phyloP scores from a whole-genome alignment of 2,797 vertebrate genomes.

The Cottoperca gobio region DNA sequence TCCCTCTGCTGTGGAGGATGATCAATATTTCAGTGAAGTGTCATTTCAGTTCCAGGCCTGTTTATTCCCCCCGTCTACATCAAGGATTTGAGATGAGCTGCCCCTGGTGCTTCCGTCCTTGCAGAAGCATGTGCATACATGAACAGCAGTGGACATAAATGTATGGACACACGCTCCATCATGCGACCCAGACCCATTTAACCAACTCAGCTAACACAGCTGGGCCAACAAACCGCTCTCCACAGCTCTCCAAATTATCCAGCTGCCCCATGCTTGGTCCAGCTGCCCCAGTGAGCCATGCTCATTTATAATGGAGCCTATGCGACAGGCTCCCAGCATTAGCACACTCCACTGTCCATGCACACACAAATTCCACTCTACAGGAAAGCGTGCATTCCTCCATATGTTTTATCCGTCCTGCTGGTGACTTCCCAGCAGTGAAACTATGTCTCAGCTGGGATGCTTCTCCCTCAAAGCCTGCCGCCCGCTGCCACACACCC shows the following conservation, averaged over 20 bases:
- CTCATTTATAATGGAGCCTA: conserved; percentile 76
- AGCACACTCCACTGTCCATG: conserved; percentile 31
- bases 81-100: conserved; percentile 54
- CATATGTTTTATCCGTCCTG: conserved; percentile 52
- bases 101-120: conserved; percentile 17
- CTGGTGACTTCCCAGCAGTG: conserved; percentile 56
- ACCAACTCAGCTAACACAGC: conserved; percentile 73
- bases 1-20: conserved; percentile 62
- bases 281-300: conserved; percentile 65
- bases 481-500: conserved; percentile 56
- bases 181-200: conserved; percentile 55
- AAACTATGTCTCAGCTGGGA: conserved; percentile 59
- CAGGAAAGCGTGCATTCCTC: conserved; percentile 40
- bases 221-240: conserved; percentile 61
- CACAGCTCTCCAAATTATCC: conserved; percentile 73
- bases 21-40: conserved; percentile 84
- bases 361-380: conserved; percentile 18
- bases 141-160: conserved; percentile 32
- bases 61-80: conserved; percentile 66
- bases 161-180: conserved; percentile 33
- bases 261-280: conserved; percentile 72
- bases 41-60: conserved; percentile 75
- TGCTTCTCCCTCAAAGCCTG: conserved; percentile 58
- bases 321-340: conserved; percentile 57
- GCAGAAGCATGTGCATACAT: conserved; percentile 31